Evolutionary conservation across 2,113 vertebrate genomes (phyloP).

Genomic region (Electrona antarctica): DNA sequence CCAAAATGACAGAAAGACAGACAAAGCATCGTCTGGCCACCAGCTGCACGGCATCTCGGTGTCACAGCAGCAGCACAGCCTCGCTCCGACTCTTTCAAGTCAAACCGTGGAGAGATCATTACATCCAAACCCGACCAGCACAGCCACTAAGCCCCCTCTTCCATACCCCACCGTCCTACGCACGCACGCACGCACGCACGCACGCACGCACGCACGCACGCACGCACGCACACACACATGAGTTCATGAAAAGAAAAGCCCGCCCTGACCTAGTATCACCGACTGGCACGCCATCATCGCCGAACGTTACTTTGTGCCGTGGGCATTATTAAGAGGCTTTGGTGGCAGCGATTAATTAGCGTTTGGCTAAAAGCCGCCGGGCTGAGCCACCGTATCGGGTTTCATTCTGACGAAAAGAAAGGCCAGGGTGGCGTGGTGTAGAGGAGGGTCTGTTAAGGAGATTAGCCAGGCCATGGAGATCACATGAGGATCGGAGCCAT

Average conservation of each 20-base stretch:
- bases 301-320: slow-evolving; percentile 32
- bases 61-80: not conserved
- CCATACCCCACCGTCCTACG: not conserved
- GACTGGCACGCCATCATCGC: slow-evolving; percentile 16
- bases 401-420: slow-evolving; percentile 55
- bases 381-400: slow-evolving; percentile 59
- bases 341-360: slow-evolving; percentile 64
- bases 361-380: slow-evolving; percentile 55
- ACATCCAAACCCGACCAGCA: slow-evolving; percentile 12
- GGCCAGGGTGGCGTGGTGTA: too few relatives aligned
- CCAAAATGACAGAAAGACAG: slow-evolving; percentile 25
- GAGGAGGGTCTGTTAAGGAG: slow-evolving; percentile 43
- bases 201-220: too few relatives aligned
- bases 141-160: too few relatives aligned
- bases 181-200: too few relatives aligned
- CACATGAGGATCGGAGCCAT: slow-evolving; percentile 46
- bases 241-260: too few relatives aligned
- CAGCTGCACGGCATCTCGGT: slow-evolving; percentile 34
- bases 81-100: not conserved
- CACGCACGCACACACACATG: too few relatives aligned
- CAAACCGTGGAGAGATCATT: not conserved
- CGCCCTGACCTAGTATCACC: not conserved
- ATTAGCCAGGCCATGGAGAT: slow-evolving; percentile 56
- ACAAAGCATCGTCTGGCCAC: slow-evolving; percentile 43
- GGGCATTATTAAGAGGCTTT: slow-evolving; percentile 60